Evolutionary conservation across 2,888 invertebrate species (phyloP).

Genomic region (Pristionchus japonicus): DNA sequence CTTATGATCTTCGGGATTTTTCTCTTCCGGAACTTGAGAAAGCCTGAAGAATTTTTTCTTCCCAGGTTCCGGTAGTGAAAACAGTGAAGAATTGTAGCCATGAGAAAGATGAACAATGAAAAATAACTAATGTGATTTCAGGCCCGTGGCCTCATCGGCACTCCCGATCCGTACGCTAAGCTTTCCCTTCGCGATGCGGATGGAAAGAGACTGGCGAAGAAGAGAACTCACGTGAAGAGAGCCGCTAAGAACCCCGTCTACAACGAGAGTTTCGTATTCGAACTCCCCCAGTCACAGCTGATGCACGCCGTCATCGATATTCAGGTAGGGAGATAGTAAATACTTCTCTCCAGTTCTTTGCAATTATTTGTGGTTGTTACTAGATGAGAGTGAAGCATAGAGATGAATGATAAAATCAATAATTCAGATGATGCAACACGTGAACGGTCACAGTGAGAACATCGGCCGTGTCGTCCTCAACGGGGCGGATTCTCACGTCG

Average conservation of each 20-base stretch:
- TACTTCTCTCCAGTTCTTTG: neutral
- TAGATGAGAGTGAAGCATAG: neutral
- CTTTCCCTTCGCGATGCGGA: constrained; percentile 90
- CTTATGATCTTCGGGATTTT: neutral
- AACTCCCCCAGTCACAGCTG: constrained; percentile 82
- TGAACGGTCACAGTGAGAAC: constrained; percentile 50
- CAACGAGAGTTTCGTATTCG: constrained; percentile 98
- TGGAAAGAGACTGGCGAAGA: constrained; percentile 96
- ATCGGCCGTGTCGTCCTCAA: constrained; percentile 63
- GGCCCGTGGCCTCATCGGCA: constrained; percentile 38
- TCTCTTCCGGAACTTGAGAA: neutral
- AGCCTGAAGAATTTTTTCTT: too few species aligned
- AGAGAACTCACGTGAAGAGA: constrained; percentile 97
- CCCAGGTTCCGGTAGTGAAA: too few species aligned
- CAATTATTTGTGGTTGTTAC: neutral
- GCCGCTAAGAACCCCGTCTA: constrained; percentile 94
- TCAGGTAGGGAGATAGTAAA: constrained; percentile 52
- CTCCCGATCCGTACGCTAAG: constrained; percentile 92
- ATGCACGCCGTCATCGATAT: constrained; percentile 61
- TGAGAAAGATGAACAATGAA: neutral
- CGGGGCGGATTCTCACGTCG: constrained; percentile 61
- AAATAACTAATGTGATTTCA: neutral
- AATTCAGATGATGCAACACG: constrained; percentile 42
- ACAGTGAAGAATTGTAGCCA: neutral
- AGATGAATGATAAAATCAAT: neutral